Evolutionary conservation across 2,113 vertebrate genomes (phyloP).

Genomic region (Himantopus leucocephalus): DNA sequence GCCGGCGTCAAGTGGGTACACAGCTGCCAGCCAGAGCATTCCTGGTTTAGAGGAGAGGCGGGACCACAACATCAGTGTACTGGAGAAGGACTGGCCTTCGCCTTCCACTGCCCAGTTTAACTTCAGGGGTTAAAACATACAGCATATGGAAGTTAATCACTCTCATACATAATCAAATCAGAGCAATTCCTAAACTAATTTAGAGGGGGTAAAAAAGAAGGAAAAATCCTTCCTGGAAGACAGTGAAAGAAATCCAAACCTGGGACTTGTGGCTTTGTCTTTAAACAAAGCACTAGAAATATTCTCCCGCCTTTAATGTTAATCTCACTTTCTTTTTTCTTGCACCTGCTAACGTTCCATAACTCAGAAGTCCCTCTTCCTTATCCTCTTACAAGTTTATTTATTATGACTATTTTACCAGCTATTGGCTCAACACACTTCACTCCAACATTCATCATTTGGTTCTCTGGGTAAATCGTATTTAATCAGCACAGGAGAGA

Average conservation of each 20-base stretch:
- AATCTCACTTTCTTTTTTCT: background rate
- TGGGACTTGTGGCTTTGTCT: background rate
- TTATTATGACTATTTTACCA: conserved; percentile 73
- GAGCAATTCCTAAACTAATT: background rate
- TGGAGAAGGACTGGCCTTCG: background rate
- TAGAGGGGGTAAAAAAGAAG: background rate
- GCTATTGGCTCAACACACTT: conserved; percentile 70
- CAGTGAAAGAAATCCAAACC: background rate
- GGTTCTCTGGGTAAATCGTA: conserved; percentile 75
- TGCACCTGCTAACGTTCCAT: conserved; percentile 57
- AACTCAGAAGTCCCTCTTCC: background rate
- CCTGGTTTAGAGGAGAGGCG: background rate
- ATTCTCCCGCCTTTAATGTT: background rate
- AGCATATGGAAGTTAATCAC: background rate
- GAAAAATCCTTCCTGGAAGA: background rate
- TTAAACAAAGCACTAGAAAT: background rate
- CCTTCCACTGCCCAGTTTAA: background rate
- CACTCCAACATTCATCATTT: conserved; percentile 77
- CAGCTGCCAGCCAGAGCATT: background rate
- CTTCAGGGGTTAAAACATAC: background rate
- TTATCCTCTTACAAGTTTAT: conserved; percentile 66
- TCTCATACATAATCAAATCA: background rate
- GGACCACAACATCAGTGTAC: accelerated
- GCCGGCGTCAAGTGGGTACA: accelerated
- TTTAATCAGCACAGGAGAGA: conserved; percentile 82